phyloP scores from a whole-genome alignment of 2,888 invertebrate genomes.

The Epistrophella euchroma region DNA sequence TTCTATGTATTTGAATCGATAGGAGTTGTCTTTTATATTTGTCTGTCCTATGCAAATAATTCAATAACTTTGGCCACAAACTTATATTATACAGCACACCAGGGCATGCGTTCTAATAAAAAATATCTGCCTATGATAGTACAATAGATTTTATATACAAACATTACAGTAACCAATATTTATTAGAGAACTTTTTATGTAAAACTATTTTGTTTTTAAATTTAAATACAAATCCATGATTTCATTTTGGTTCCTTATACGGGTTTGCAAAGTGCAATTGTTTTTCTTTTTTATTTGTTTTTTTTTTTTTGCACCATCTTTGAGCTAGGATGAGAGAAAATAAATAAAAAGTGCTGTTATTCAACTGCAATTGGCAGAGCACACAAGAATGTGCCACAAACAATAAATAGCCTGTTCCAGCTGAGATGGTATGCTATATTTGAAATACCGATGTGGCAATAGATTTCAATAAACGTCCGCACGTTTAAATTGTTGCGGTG shows the following conservation, averaged over 20 bases:
- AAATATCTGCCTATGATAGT: too few relatives aligned
- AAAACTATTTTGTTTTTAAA: too few relatives aligned
- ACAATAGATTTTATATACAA: too few relatives aligned
- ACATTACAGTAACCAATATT: too few relatives aligned
- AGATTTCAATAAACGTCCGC: constrained; percentile 71
- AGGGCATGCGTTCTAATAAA: too few relatives aligned
- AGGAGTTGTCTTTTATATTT: too few relatives aligned
- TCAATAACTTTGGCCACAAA: too few relatives aligned
- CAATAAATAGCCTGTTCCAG: constrained; percentile 32
- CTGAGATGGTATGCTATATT: constrained; percentile 37
- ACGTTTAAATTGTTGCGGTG: constrained; percentile 60
- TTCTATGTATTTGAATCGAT: too few relatives aligned
- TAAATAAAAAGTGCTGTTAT: constrained; percentile 27
- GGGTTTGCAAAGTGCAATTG: neutral
- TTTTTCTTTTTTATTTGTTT: neutral
- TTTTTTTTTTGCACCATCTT: neutral
- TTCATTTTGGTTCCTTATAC: neutral
- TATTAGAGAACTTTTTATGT: too few relatives aligned
- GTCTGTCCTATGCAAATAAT: too few relatives aligned
- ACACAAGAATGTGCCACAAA: constrained; percentile 58
- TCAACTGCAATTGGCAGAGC: constrained; percentile 56
- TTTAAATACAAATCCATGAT: neutral
- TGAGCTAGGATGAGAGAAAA: neutral
- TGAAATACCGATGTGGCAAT: constrained; percentile 61
- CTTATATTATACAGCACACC: too few relatives aligned